Evolutionary conservation across 2,888 invertebrate species (phyloP).

Genomic region (Stenodema calcarata): DNA sequence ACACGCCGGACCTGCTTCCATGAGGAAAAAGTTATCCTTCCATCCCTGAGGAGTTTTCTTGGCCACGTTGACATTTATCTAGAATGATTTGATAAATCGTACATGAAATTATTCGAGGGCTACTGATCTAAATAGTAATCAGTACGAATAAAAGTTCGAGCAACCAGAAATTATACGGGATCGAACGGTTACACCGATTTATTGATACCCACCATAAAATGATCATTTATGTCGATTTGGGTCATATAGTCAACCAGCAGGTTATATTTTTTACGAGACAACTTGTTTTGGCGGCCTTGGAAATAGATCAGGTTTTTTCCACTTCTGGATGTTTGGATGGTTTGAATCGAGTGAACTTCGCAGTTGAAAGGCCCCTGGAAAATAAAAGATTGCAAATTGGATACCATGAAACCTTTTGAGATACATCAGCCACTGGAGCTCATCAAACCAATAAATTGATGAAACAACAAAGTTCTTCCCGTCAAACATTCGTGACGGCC

Average conservation of each 20-base stretch:
- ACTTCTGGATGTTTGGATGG: background rate
- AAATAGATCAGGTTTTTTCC: background rate
- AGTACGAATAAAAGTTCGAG: no score
- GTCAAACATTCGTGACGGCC: no score
- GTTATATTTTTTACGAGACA: background rate
- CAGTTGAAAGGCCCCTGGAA: background rate
- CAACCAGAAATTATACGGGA: background rate
- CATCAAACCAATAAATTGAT: no score
- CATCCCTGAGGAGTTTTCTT: constrained; percentile 10
- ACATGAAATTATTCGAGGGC: background rate
- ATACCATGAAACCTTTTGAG: no score
- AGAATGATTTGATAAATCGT: background rate
- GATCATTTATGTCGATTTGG: background rate
- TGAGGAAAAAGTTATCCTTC: constrained; percentile 17
- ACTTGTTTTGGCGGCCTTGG: background rate
- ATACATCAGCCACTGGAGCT: no score
- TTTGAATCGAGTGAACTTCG: background rate
- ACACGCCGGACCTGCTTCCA: background rate
- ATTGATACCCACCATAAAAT: background rate
- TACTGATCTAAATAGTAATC: background rate
- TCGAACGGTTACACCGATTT: no score
- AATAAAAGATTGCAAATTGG: background rate
- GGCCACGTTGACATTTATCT: background rate
- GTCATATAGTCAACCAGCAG: background rate
- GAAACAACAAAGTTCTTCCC: no score